Evolutionary conservation across 1,140 invertebrate species (phyloP), one percentile per base, ranked within the genome.

Genomic region (Listronotus oregonensis): DNA sequence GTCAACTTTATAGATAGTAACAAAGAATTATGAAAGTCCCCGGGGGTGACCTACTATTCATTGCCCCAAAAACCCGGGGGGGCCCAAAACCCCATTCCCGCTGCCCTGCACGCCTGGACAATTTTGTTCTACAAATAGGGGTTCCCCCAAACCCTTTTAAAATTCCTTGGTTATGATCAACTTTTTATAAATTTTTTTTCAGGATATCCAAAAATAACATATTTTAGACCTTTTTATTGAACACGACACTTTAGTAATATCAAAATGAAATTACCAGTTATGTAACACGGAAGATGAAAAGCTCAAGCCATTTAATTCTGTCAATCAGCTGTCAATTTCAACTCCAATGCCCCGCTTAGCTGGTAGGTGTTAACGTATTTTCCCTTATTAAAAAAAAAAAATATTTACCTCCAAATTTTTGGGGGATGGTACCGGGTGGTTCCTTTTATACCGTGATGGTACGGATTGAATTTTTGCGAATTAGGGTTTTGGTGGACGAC

Each of bases 391-490:
- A 77, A 77, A 76, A 70, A n/a, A n/a, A 73, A 76, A 77, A 21
- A 77, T 77, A 78, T 68, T 77, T 77, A 78, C 76, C 75, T 78
- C 76, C 73, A 76, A 73, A 51, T 75, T 76, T 72, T 74, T 73
- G 68, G 76, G 75, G 67, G 74, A 40, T 56, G 60, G 66, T 75
- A 76, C 52, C 71, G 70, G 65, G 68, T 68, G 39, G 59, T 72
- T 77, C 63, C 69, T 60, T 62, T 75, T 18, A 77, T 59, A 27
- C 71, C 74, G 47, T 73, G 70, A 42, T 61, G 63, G 64, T 66
- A 62, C 1, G 69, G 60, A 56, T 69, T 71, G 55, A 73, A 71
- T 56, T 65, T 67, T 46, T 65, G 56, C n/a, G 72, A 71, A 58
- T 67, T 49, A 42, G 65, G 37, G 68, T 68, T 64, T 63, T 73